Evolutionary conservation across 2,113 vertebrate species (phyloP), one percentile per base, ranked within the genome.

Genomic region (Scartelaos histophorus): DNA sequence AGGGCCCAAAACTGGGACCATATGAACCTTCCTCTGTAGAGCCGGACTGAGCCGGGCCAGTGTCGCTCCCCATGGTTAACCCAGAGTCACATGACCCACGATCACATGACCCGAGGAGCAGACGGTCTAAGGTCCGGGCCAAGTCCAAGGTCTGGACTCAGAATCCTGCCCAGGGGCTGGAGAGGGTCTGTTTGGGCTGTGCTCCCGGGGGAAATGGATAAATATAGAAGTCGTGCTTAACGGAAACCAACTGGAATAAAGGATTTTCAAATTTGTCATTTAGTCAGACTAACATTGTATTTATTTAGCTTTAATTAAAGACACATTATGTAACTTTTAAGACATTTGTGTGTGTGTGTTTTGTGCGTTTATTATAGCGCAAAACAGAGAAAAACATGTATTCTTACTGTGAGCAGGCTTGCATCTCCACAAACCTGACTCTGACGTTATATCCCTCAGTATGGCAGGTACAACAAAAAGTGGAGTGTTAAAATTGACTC

Each of bases 91-190:
- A 15, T 16, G 46, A 53, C 51, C 51, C 51, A 3, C 13, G n/a
- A 15, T 61, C 58, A 61, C 25, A 34, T 61, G 58, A 34, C 15
- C 58, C 24, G 58, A 61, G 58, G 58, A 61, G 58, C 58, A 61
- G 58, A 61, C 58, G 58, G 58, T 61, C 25, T 13, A 3, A 7
- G 24, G 58, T 61, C 58, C 58, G 34, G 25, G 58, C 58, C 58
- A 61, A 61, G 58, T 61, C 58, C 58, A 1, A 61, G 58, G 24
- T 61, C 58, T 61, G 58, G 58, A 15, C 58, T 61, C 22, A 61
- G 58, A 60, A 13, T 61, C 58, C 24, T 25, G 25, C 24, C 57
- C 24, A 17, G 58, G 6, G 25, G n/a, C 53, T 19, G n/a, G 11
- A 10, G 17, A 7, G 17, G 53, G 53, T 19, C n/a, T 13, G 21